Evolutionary conservation across 2,113 vertebrate genomes (phyloP).

Genomic region (Martes martes): DNA sequence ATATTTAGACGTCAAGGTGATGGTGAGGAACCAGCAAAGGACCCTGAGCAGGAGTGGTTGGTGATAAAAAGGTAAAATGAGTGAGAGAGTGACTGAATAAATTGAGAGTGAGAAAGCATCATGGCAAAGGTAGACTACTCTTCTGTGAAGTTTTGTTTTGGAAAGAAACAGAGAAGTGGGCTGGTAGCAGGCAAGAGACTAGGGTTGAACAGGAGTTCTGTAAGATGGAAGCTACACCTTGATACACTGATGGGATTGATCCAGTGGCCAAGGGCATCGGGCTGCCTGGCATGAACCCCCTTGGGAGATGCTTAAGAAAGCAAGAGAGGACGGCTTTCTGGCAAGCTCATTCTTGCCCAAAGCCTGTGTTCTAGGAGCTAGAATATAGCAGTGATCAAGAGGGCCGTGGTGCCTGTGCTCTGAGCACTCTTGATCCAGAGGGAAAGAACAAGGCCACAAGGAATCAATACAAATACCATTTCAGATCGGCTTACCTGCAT

Average conservation of each 20-base stretch:
- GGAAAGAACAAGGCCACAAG: background rate
- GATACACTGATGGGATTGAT: background rate
- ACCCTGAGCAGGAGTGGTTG: background rate
- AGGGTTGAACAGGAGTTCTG: background rate
- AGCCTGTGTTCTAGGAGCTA: background rate
- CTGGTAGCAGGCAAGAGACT: background rate
- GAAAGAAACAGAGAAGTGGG: background rate
- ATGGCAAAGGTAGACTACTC: background rate
- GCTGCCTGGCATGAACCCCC: background rate
- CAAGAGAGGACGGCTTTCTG: background rate
- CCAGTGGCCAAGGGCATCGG: background rate
- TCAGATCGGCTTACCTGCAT: background rate
- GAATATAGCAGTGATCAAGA: background rate
- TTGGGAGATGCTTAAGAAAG: background rate
- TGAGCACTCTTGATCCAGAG: background rate
- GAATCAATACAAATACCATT: background rate
- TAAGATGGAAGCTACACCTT: background rate
- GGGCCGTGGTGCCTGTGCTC: background rate
- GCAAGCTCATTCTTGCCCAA: background rate
- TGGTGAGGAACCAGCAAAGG: background rate
- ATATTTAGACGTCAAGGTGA: background rate
- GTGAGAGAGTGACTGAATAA: background rate
- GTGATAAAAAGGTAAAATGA: background rate
- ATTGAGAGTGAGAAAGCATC: background rate
- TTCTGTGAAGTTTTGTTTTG: background rate